Evolutionary conservation across 2,797 vertebrate species (phyloP), one percentile per base, ranked within the genome.

Genomic region (Pogoniulus pusillus): DNA sequence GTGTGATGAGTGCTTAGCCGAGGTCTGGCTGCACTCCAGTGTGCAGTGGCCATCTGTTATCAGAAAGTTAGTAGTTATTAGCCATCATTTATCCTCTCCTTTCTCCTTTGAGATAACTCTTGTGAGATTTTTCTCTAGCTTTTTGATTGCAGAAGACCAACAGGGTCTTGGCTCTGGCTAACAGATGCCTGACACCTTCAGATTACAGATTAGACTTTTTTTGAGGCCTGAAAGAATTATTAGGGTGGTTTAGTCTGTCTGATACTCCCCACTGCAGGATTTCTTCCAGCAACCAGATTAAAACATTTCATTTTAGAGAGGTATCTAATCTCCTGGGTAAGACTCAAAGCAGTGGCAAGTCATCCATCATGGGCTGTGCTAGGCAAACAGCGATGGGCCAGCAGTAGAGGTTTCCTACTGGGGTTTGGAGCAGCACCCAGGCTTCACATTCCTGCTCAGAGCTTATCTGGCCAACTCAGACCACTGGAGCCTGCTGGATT

Each of bases 381-480:
- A 37, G 53, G 55, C 66, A 62, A 75, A 49, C 35, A 55, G 58
- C 0, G 0, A 54, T 34, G 91, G 93, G 66, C 76, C 7, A 13
- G 72, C 73, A 69, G 47, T 72, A 64, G 60, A 66, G 59, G 29
- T 18, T 59, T 85, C 26, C 49, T 35, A 16, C 57, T 85, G 66
- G 91, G 70, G 79, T 57, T 93, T 66, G 82, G 84, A 90, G 90
- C 79, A 90, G 84, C 91, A 96, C 47, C 82, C 84, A 83, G 76
- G 22, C 45, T 73, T 81, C 45, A 39, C 94, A 93, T 96, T 96
- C 90, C 82, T 96, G 60, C 73, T 90, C 18, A 12, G 57, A 86
- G 84, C 79, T 96, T 96, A 95, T 96, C 94, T 93, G 82, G 84
- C 68, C 57, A 77, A 17, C 53, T 60, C 95, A 95, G 96, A 94